Percentiles rank a stretch among this genome's conserved stretches.
phyloP scores from a whole-genome alignment of 23 tunicate genomes.

The Trididemnum clinides region DNA sequence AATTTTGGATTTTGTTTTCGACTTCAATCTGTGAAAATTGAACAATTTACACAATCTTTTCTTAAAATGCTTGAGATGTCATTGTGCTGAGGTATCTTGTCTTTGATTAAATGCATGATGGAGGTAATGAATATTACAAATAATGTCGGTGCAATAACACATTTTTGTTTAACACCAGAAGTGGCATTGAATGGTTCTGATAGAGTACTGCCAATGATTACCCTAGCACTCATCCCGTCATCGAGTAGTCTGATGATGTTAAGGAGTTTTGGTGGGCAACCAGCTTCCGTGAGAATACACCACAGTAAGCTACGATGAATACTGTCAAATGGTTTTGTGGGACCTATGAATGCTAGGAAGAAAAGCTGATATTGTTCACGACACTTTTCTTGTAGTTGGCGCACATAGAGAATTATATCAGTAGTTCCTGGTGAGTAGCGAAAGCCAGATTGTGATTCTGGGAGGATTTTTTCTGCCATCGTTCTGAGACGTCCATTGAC shows the following conservation, averaged over 20 bases:
- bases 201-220: not conserved
- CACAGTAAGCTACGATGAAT: not conserved
- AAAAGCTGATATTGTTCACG: not conserved
- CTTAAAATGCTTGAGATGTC: not conserved
- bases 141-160: not conserved
- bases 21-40: no score
- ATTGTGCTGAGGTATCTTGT: not conserved
- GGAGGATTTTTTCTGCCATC: not conserved
- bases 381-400: not conserved
- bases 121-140: not conserved
- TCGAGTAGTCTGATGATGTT: not conserved
- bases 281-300: not conserved
- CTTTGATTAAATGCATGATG: no score
- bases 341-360: not conserved
- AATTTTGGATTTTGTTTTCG: no score
- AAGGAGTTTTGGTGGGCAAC: not conserved
- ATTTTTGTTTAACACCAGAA: not conserved
- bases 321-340: not conserved
- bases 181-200: not conserved
- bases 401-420: not conserved
- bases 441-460: not conserved
- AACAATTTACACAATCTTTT: no score
- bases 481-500: not conserved
- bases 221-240: not conserved
- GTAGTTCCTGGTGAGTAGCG: not conserved